Base-by-base conservation (phyloP, 2,113 vertebrate genomes). In the Ammodytes dubius region DNA sequence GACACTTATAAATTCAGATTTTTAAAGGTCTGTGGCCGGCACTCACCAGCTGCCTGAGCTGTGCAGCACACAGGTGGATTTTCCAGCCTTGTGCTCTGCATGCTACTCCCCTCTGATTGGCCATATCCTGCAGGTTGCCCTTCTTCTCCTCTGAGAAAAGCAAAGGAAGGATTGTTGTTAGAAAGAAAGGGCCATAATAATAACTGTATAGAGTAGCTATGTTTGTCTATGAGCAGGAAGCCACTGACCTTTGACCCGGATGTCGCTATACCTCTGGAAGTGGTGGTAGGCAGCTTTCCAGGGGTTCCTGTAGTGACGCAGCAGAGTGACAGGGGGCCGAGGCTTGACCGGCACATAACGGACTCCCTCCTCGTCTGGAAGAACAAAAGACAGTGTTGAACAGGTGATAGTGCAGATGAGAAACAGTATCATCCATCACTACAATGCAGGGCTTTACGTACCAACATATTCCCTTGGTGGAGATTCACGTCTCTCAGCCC, bases 221-320 rank as follows among this genome's bases (percentile, higher is more conserved):
- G 19, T 43, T 4, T 35, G 2, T 1, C 47, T 17, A 9, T 50
- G 37, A 8, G 17, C 7, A 39, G 15, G 7, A 4, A n/a, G 15
- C 57, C 14, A 82, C 96, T 89, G 80, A 99, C 98, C 98, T 98
- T 99, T 99, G 53, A 99, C 97, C 2, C 97, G 94, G 82, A 99
- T 98, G 15, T 99, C 98, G 5, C 96, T 99, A 88, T 99, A 99
- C 72, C 98, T 95, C 94, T 99, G 98, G 72, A 99, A 99, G 93
- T 99, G 98, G 87, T 99, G 98, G 89, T 99, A 99, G 0, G 98
- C 98, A 0, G 98, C 97, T 90, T 99, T 99, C 98, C 98, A 99
- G 5, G 98, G 98, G 83, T 99, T 99, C 66, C 98, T 96, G 67
- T 99, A 99, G 50, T 99, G 98, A 0, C 97, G 96, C 5, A 99